Percentiles rank a stretch among this genome's conserved stretches.
These are phyloP conservation scores for Rhizomys pruinosus DNA, from an alignment of 2,113 vertebrate species.

Conservation along the genomic window DNA sequence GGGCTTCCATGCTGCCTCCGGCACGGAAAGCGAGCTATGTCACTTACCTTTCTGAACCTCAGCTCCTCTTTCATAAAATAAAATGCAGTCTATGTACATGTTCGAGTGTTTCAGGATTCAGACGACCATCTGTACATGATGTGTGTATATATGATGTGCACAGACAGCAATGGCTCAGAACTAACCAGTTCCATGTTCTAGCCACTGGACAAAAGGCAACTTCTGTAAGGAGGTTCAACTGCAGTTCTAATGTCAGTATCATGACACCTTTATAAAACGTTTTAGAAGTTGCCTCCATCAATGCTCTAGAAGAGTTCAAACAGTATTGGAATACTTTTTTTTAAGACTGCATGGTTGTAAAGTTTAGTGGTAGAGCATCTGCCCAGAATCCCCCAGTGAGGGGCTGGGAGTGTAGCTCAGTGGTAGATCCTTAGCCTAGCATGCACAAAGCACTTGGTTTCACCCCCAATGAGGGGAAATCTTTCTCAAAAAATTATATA, in stretches of 20 bases:
- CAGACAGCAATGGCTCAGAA: neutral
- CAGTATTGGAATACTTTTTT: neutral
- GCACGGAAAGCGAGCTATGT: neutral
- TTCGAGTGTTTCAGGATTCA: neutral
- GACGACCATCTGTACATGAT: neutral
- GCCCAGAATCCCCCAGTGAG: neutral
- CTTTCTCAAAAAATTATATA: too few relatives aligned
- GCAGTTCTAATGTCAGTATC: neutral
- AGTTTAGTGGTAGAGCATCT: neutral
- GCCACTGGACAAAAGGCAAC: neutral
- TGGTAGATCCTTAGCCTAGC: neutral
- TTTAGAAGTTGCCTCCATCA: too few relatives aligned
- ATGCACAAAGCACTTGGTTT: too few relatives aligned
- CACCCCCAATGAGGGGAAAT: neutral
- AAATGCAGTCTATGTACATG: neutral
- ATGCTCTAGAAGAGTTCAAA: neutral
- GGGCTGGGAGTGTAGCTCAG: neutral
- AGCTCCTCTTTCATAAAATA: neutral
- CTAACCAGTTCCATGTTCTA: neutral
- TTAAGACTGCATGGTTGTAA: neutral
- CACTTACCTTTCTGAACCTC: neutral
- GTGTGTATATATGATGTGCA: too few relatives aligned
- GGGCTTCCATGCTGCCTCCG: neutral
- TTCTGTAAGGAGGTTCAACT: neutral
- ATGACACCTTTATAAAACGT: neutral